Percentiles rank a stretch among this genome's conserved stretches.
Evolutionary conservation across 2,888 invertebrate species (phyloP).

Genomic region (Apeira syringaria): DNA sequence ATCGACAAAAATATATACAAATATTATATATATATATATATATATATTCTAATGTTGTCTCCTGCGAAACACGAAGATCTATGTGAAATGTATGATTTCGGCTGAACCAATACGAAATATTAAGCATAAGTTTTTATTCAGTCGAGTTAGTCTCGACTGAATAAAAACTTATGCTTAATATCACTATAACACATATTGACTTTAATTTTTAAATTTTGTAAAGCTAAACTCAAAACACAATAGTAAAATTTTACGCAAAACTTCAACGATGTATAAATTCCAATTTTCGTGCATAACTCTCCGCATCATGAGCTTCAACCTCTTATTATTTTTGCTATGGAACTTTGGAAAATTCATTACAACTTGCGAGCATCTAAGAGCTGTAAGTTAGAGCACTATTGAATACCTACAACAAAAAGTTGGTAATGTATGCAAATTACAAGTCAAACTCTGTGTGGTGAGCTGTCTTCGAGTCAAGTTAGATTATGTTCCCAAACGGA

Average conservation of each 20-base stretch:
- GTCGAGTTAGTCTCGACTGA: too few species aligned
- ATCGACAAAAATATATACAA: too few species aligned
- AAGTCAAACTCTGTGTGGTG: conserved; percentile 38
- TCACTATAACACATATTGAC: too few species aligned
- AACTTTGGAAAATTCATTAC: conserved; percentile 32
- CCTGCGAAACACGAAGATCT: too few species aligned
- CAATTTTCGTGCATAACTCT: conserved; percentile 6
- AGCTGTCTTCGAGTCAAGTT: conserved; percentile 41
- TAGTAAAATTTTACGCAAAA: background rate
- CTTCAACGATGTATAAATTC: conserved; percentile 9
- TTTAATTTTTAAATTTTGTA: too few species aligned
- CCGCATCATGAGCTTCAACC: conserved; percentile 1
- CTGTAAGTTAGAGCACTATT: conserved; percentile 30
- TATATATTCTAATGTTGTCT: too few species aligned
- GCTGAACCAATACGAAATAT: too few species aligned
- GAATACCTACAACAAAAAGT: conserved; percentile 38
- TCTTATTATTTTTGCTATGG: conserved; percentile 19
- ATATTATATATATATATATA: too few species aligned
- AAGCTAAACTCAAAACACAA: too few species aligned
- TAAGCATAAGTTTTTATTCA: too few species aligned
- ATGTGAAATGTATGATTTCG: too few species aligned
- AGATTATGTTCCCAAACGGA: conserved; percentile 49
- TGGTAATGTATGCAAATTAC: conserved; percentile 49
- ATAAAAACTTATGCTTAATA: too few species aligned
- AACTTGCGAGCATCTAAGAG: conserved; percentile 25